Percentiles rank a stretch among this genome's conserved stretches.
phyloP scores from a whole-genome alignment of 2,797 vertebrate genomes.

The Sebastes hopkinsi region DNA sequence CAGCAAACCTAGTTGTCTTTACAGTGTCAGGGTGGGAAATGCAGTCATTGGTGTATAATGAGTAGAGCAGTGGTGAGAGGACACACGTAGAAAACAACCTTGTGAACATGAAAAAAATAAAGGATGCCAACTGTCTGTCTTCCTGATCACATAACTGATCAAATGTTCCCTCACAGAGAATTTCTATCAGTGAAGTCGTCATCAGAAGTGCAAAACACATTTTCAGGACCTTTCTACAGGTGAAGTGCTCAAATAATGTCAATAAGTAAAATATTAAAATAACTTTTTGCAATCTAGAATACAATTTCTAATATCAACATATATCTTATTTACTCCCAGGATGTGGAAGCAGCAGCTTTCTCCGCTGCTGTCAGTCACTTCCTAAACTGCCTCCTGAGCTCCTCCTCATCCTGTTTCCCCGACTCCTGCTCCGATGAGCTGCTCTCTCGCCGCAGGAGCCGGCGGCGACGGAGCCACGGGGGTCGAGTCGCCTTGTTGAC shows the following conservation, averaged over 20 bases:
- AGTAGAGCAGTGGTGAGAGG: too few relatives aligned
- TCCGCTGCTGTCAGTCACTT: constrained; percentile 96
- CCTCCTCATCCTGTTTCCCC: constrained; percentile 84
- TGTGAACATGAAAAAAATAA: neutral
- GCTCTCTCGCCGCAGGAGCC: constrained; percentile 89
- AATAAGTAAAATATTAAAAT: neutral
- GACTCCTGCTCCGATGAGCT: constrained; percentile 86
- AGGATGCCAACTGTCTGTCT: neutral
- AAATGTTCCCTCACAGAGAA: constrained; percentile 84
- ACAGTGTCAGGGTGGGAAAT: too few relatives aligned
- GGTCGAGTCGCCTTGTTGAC: constrained; percentile 81
- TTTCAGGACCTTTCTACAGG: constrained; percentile 94
- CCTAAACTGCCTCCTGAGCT: constrained; percentile 95
- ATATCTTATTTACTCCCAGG: constrained; percentile 71
- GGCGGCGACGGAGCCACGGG: constrained; percentile 88
- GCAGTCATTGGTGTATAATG: too few relatives aligned
- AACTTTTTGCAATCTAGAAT: neutral
- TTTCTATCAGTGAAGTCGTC: constrained; percentile 90
- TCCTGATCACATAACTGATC: constrained; percentile 7
- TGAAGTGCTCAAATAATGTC: constrained; percentile 54
- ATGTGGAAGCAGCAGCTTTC: constrained; percentile 91
- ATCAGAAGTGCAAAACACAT: constrained; percentile 94
- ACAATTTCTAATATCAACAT: neutral
- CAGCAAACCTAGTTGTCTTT: too few relatives aligned
- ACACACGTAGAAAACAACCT: neutral